Conservation (phyloP, 1,140 invertebrate species). For the Brachionus manjavacas region DNA sequence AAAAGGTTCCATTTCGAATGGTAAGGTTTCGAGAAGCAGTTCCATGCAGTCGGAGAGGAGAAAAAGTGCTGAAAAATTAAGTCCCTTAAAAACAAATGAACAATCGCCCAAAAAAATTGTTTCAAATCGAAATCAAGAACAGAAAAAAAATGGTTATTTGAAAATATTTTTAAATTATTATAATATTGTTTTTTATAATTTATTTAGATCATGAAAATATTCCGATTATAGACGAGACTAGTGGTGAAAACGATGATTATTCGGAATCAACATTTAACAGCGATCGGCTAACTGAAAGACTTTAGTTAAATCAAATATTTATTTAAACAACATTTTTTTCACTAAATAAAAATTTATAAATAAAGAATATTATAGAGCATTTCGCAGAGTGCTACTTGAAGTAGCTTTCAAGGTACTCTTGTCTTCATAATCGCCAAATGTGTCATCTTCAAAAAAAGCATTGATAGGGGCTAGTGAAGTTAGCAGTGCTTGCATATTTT, state of each 20-base stretch:
- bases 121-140: neutral
- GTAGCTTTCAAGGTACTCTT: slow-evolving; percentile 8
- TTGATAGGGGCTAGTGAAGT: neutral
- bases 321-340: neutral
- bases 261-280: neutral
- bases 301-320: neutral
- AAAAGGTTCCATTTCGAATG: neutral
- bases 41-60: neutral
- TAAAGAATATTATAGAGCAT: neutral
- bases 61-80: slow-evolving; percentile 6
- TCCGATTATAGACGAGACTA: slow-evolving; percentile 29
- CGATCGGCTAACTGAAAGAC: neutral
- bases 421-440: neutral
- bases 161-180: neutral
- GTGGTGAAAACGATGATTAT: neutral
- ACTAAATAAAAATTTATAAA: neutral
- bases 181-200: neutral
- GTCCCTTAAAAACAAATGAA: neutral
- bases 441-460: neutral
- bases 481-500: slow-evolving; percentile 7
- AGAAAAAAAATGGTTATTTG: neutral
- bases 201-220: neutral
- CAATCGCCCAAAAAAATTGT: neutral
- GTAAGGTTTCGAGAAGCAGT: neutral
- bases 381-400: neutral